Base-by-base conservation (phyloP, 2,797 vertebrate species). In the Sebastes diaconus region DNA sequence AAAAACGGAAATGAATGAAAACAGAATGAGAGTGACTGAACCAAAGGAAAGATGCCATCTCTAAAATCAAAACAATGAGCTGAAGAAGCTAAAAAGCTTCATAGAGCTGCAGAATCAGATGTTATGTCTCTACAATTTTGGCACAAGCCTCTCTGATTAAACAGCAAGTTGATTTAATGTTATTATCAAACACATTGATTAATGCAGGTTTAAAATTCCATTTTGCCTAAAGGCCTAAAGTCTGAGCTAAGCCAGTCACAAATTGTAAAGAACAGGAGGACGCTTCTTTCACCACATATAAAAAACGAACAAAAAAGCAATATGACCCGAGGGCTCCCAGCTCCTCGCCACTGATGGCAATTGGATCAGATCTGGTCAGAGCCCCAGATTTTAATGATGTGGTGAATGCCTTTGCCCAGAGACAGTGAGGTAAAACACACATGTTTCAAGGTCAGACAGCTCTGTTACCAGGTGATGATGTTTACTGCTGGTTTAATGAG, bases 351-450 rank as follows among this genome's bases (percentile, higher is more conserved):
- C 34, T 69, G 77, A 84, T 57, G 66, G 68, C 55, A 69, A 83
- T 64, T 76, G 79, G 65, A 81, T 85, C 79, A 69, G 84, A 77
- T 84, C 64, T 79, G 73, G 87, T 81, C 75, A 30, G 63, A 74
- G 81, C 25, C 10, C 66, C 29, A 73, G 83, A 70, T 90, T 88
- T 90, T 87, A 90, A 92, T 90, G 90, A 88, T 85, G 88, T 57
- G 80, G 79, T 57, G 75, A 68, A 74, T 16, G 72, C n/a, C 65
- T 86, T 77, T 77, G 80, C 77, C 81, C 50, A 20, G 81, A 86
- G 81, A 90, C 79, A 69, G 73, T 8, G 75, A 75, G 67, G 70
- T 68, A 32, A 88, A 83, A 85, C 67, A 73, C 55, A 59, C 61
- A 75, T 12, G 71, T 68, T 75, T 84, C 82, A 90, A 90, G 89